Base-by-base conservation (phyloP, 2,113 vertebrate genomes). In the Acrocephalus arundinaceus region DNA sequence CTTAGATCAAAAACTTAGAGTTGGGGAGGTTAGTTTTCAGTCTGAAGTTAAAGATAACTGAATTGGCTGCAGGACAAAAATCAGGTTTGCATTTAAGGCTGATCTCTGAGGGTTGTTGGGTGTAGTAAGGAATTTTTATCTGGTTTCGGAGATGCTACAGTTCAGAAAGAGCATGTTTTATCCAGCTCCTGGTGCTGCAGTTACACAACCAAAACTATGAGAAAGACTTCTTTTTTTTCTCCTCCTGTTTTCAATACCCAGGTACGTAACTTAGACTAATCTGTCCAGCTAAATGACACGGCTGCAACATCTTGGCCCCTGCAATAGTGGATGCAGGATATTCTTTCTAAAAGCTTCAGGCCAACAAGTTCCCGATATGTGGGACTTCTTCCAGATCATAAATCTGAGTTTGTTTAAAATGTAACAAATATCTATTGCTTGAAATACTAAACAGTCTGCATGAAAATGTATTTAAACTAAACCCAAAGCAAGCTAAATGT, bases 321-420 rank as follows among this genome's bases (percentile, higher is more conserved):
- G 28, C 12, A 68, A 5, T 5, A 49, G 12, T 17, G 16, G 30
- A 22, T 74, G 35, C 25, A 81, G 35, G 16, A 52, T 65, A 15
- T 61, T 81, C 5, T 45, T 37, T 33, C 51, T 21, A 27, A 35
- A 51, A 25, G 27, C 61, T 66, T 74, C 68, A 74, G 55, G 23
- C 16, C 27, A 24, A 15, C 0, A 0, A 2, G 10, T 82, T 77
- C 20, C 59, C 0, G 1, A 63, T 31, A 2, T 30, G 35, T 30
- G 17, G 12, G 18, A 46, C 17, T 87, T 73, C 11, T 45, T 80
- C 43, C 33, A 82, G 33, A 19, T 41, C 22, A 68, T 61, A 39
- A 61, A 45, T 63, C 63, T 49, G 52, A 4, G 10, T 79, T 90
- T 21, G 13, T 61, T 90, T 76, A 74, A 85, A 52, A 61, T 17